These are phyloP conservation scores for Leuctra nigra DNA, from an alignment of 2,888 invertebrate species.

Conservation along the genomic window DNA sequence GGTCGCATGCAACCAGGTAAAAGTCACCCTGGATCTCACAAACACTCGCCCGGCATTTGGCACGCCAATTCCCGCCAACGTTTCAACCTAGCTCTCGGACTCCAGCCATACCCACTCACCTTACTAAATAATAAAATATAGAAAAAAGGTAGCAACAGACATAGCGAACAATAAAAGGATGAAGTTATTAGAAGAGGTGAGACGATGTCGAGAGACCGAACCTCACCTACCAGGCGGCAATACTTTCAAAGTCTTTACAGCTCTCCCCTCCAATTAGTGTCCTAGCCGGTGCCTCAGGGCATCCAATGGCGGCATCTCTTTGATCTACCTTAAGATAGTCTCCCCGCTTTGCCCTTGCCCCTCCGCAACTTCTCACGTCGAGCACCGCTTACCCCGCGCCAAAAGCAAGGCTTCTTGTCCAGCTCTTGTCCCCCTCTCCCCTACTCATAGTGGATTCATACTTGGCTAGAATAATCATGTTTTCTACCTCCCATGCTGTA, in stretches of 20 bases:
- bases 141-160: constrained; percentile 18
- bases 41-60: constrained; percentile 5
- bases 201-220: not conserved
- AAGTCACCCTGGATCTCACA: not conserved
- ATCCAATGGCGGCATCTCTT: constrained; percentile 8
- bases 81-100: not conserved
- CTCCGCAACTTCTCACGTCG: constrained; percentile 13
- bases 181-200: constrained; percentile 26
- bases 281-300: constrained; percentile 3
- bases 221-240: constrained; percentile 10
- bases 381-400: not conserved
- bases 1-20: no score
- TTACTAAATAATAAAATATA: constrained; percentile 11
- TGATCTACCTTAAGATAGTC: constrained; percentile 6
- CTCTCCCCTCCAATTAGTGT: constrained; percentile 10
- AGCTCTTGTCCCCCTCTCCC: not conserved
- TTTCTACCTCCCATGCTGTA: constrained; percentile 11
- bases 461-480: not conserved
- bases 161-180: constrained; percentile 26
- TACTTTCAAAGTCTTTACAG: constrained; percentile 15
- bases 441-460: not conserved
- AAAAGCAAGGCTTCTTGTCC: no score
- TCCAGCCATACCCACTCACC: constrained; percentile 3
- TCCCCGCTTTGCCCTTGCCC: not conserved
- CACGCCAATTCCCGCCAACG: not conserved